A percentile compares a stretch with the other conserved stretches of the same genome.
phyloP scores from a whole-genome alignment of 2,113 vertebrate genomes.

The Rana temporaria region DNA sequence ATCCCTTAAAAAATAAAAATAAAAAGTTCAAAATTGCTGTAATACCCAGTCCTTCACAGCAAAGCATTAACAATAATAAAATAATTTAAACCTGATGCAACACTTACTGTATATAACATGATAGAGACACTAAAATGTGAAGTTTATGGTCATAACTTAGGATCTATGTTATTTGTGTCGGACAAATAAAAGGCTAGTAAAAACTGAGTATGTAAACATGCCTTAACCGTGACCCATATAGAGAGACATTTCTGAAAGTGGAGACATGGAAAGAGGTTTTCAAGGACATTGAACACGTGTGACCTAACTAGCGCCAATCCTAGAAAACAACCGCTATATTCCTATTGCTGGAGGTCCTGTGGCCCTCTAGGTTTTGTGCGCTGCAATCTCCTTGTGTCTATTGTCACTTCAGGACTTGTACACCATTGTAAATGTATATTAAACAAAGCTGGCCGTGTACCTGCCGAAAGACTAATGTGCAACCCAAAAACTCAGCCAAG shows the following conservation, averaged over 20 bases:
- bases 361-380: too few species aligned
- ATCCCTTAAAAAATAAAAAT: not conserved
- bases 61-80: not conserved
- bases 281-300: too few species aligned
- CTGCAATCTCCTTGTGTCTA: too few species aligned
- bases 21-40: not conserved
- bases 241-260: not conserved
- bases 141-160: not conserved
- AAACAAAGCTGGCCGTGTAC: too few species aligned
- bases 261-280: not conserved
- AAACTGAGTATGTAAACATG: not conserved
- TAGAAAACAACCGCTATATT: too few species aligned
- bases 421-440: too few species aligned
- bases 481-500: too few species aligned
- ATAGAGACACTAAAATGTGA: slow-evolving; percentile 18
- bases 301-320: too few species aligned
- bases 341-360: too few species aligned
- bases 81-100: slow-evolving; percentile 15
- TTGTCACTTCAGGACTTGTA: too few species aligned
- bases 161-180: not conserved
- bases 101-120: slow-evolving; percentile 1
- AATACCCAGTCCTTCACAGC: slow-evolving; percentile 8
- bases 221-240: not conserved
- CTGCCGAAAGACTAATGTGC: too few species aligned
- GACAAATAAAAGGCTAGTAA: slow-evolving; percentile 17